phyloP scores from a whole-genome alignment of 2,797 vertebrate species.

The Phyllotis vaccarum region DNA sequence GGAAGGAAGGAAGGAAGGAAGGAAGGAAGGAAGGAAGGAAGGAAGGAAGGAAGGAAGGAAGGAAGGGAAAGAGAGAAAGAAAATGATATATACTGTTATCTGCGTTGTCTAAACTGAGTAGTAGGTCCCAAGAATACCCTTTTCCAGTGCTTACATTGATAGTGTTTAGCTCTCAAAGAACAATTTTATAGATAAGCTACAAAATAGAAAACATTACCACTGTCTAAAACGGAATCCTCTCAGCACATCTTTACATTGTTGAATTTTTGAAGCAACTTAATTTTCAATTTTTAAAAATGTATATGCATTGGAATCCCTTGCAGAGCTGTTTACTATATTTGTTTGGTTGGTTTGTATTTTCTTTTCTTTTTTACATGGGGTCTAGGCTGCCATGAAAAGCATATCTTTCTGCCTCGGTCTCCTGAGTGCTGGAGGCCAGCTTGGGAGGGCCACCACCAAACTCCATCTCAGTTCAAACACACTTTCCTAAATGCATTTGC shows the following conservation, averaged over 20 bases:
- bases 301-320: neutral
- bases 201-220: neutral
- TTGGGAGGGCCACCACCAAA: neutral
- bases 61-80: too few species aligned
- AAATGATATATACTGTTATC: neutral
- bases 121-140: neutral
- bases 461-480: neutral
- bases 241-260: neutral
- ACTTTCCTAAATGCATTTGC: neutral
- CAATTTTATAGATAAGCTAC: neutral
- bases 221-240: neutral
- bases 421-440: neutral
- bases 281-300: neutral
- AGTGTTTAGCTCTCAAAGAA: slow-evolving; percentile 16
- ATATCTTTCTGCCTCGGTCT: too few species aligned
- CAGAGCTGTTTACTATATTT: neutral
- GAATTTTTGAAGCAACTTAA: neutral
- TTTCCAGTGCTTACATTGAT: neutral
- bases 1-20: too few species aligned
- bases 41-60: too few species aligned
- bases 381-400: neutral
- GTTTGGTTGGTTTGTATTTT: neutral
- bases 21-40: too few species aligned
- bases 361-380: neutral
- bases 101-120: neutral